These are phyloP conservation scores for Epirrhoe alternata DNA, from an alignment of 2,888 invertebrate species.

Conservation along the genomic window DNA sequence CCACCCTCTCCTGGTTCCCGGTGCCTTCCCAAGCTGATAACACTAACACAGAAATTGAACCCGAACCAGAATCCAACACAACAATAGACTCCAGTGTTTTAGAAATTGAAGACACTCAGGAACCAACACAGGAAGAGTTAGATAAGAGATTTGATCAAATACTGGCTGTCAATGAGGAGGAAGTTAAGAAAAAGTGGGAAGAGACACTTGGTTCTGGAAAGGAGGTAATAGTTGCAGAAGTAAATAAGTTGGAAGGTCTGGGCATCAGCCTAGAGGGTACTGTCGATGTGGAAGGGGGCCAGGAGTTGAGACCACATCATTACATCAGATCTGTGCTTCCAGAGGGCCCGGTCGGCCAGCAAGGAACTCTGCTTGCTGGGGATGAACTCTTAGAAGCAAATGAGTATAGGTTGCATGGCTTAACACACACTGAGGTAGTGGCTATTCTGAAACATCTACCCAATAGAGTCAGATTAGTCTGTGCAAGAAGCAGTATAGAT, in stretches of 20 bases:
- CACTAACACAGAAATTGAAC: slow-evolving; percentile 88
- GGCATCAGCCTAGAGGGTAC: slow-evolving; percentile 99
- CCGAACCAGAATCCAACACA: slow-evolving; percentile 92
- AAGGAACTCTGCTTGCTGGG: slow-evolving; percentile 95
- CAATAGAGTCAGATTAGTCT: slow-evolving; percentile 95
- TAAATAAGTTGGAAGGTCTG: slow-evolving; percentile 96
- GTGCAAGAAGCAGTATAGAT: slow-evolving; percentile 90
- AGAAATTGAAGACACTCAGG: slow-evolving; percentile 80
- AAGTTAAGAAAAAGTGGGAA: slow-evolving; percentile 92
- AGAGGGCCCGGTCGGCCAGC: slow-evolving; percentile 98
- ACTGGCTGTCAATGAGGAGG: slow-evolving; percentile 83
- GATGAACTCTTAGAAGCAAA: slow-evolving; percentile 99
- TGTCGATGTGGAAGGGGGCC: slow-evolving; percentile 98
- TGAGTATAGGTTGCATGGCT: slow-evolving; percentile 94
- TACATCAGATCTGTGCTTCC: slow-evolving; percentile 98
- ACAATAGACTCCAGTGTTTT: slow-evolving; percentile 91
- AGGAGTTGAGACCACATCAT: slow-evolving; percentile 99
- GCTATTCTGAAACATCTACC: slow-evolving; percentile 97
- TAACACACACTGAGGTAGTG: slow-evolving; percentile 98
- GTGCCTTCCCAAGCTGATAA: slow-evolving; percentile 88
- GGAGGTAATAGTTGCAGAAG: slow-evolving; percentile 96
- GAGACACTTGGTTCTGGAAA: slow-evolving; percentile 92
- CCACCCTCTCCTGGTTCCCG: slow-evolving; percentile 93
- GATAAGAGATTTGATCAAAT: slow-evolving; percentile 84
- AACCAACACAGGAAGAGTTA: slow-evolving; percentile 81